Conservation (phyloP, 2,797 vertebrate genomes). For the Falco novaeseelandiae region DNA sequence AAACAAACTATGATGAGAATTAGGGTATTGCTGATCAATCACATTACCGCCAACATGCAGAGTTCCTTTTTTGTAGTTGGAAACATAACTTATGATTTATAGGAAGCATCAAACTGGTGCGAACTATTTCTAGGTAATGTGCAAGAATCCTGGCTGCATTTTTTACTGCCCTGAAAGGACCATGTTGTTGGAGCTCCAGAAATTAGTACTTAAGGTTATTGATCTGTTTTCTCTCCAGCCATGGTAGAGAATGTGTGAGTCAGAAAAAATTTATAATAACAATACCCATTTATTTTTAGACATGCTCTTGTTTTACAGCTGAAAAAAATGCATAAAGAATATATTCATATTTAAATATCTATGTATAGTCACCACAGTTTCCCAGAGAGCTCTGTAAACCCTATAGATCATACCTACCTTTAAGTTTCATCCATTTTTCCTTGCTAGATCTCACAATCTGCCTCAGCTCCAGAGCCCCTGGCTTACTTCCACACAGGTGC, state of each 20-base stretch:
- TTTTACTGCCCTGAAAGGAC: conserved; percentile 10
- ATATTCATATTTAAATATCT: not conserved
- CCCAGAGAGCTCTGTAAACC: not conserved
- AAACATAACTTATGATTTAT: not conserved
- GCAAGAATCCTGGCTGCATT: not conserved
- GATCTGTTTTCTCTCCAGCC: not conserved
- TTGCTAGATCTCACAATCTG: not conserved
- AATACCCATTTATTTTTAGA: not conserved
- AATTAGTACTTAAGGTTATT: conserved; percentile 22
- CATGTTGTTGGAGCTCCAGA: not conserved
- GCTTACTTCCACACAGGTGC: not conserved
- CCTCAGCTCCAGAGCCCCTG: not conserved
- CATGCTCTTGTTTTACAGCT: not conserved
- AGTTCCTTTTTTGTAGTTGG: not conserved
- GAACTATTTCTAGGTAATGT: not conserved
- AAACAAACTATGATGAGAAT: not conserved
- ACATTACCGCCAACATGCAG: not conserved
- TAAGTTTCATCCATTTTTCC: not conserved
- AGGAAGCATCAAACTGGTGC: not conserved
- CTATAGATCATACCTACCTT: not conserved
- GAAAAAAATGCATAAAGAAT: not conserved
- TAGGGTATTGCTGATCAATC: not conserved
- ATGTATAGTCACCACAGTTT: not conserved
- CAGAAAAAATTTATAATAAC: not conserved
- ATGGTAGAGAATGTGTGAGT: not conserved